A percentile compares a stretch with the other conserved stretches of the same genome.
Evolutionary conservation across 1,140 invertebrate species (phyloP).

Genomic region (Matsumurasca onukii): DNA sequence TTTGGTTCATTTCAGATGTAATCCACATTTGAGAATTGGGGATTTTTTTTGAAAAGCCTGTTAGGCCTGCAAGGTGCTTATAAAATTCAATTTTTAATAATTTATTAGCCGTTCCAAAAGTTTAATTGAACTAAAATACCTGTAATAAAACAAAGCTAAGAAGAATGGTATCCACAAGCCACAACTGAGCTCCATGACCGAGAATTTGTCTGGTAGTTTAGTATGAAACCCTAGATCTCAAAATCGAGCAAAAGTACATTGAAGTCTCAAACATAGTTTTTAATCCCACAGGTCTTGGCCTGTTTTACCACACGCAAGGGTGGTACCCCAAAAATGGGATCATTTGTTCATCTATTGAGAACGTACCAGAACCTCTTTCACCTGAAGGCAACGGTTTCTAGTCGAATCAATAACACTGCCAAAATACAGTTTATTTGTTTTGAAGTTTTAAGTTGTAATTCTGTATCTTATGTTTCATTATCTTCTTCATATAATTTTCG

Average conservation of each 20-base stretch:
- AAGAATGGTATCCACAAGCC: slow-evolving; percentile 38
- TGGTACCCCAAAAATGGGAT: slow-evolving; percentile 40
- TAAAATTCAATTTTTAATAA: slow-evolving; percentile 16
- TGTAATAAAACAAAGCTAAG: slow-evolving; percentile 39
- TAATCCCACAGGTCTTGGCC: slow-evolving; percentile 40
- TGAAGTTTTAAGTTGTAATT: no score
- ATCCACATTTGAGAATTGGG: neutral
- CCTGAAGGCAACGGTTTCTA: neutral
- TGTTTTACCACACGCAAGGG: slow-evolving; percentile 37
- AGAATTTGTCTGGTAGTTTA: slow-evolving; percentile 24
- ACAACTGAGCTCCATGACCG: slow-evolving; percentile 36
- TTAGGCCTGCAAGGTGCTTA: slow-evolving; percentile 30
- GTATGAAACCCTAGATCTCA: slow-evolving; percentile 37
- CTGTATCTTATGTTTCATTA: no score
- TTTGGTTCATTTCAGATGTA: slow-evolving; percentile 2
- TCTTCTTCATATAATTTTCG: no score
- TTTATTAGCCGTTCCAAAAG: slow-evolving; percentile 19
- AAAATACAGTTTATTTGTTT: no score
- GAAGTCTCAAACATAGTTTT: slow-evolving; percentile 39
- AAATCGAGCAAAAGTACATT: slow-evolving; percentile 41
- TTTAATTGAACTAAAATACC: slow-evolving; percentile 38
- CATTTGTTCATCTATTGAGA: slow-evolving; percentile 42
- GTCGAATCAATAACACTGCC: slow-evolving; percentile 16
- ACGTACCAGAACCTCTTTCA: slow-evolving; percentile 9
- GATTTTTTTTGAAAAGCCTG: slow-evolving; percentile 27